phyloP scores from a whole-genome alignment of 2,797 vertebrate species.

The Podarcis lilfordi region DNA sequence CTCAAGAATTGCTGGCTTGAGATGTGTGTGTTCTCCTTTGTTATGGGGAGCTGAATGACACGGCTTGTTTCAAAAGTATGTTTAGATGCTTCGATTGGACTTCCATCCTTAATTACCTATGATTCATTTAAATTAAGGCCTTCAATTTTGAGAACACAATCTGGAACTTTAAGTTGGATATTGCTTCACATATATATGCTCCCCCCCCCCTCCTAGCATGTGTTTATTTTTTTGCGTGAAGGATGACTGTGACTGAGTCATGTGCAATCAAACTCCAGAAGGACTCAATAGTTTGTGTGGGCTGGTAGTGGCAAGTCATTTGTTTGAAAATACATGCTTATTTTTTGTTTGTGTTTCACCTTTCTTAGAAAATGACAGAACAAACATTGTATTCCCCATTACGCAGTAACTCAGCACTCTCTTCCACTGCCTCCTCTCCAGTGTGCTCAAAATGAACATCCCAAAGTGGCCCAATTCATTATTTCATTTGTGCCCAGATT shows the following conservation, averaged over 20 bases:
- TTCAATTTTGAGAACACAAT: conserved; percentile 50
- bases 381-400: conserved; percentile 61
- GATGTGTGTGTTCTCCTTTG: not conserved
- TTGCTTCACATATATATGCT: conserved; percentile 39
- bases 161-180: conserved; percentile 52
- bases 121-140: conserved; percentile 70
- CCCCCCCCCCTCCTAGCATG: conserved; percentile 43
- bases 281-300: conserved; percentile 55
- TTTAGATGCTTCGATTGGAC: conserved; percentile 36
- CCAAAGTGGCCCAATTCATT: conserved; percentile 59
- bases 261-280: conserved; percentile 60
- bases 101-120: conserved; percentile 53
- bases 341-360: conserved; percentile 60
- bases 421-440: conserved; percentile 22
- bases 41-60: conserved; percentile 31
- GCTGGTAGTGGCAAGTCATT: conserved; percentile 65
- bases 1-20: not conserved
- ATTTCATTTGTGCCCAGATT: conserved; percentile 56
- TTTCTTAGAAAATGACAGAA: conserved; percentile 56
- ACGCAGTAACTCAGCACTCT: conserved; percentile 43
- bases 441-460: conserved; percentile 58
- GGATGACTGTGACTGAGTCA: conserved; percentile 59
- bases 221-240: conserved; percentile 55
- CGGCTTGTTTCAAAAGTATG: conserved; percentile 56
- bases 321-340: conserved; percentile 63